phyloP scores from a whole-genome alignment of 2,888 invertebrate genomes.

The Netelia inedita region DNA sequence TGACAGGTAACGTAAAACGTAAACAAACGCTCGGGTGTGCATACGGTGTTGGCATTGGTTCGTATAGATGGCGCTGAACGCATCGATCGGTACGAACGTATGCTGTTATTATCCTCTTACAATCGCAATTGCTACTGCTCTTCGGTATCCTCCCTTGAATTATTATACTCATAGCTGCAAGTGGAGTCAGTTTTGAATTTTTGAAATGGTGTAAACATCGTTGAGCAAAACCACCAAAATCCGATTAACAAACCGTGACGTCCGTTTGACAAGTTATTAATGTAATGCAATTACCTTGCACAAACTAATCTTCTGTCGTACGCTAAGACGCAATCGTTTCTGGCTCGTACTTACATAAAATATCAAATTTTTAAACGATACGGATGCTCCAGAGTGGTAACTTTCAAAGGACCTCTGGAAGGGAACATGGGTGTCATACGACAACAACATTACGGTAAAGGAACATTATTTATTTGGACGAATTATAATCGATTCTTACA shows the following conservation, averaged over 20 bases:
- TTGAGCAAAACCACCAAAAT: no score
- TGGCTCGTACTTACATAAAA: not conserved
- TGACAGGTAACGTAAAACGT: conserved; percentile 48
- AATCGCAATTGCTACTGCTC: not conserved
- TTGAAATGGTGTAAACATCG: not conserved
- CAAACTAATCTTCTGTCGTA: not conserved
- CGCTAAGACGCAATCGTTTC: not conserved
- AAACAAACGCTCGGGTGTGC: conserved; percentile 59
- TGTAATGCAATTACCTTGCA: not conserved
- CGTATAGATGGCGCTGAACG: conserved; percentile 10
- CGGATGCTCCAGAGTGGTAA: no score
- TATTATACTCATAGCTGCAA: not conserved
- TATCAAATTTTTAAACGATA: no score
- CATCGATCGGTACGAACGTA: not conserved
- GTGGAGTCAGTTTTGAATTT: not conserved
- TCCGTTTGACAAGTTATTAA: not conserved
- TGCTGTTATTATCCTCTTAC: not conserved
- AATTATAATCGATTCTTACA: conserved; percentile 40
- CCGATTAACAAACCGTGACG: not conserved
- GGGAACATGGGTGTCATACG: not conserved
- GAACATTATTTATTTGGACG: conserved; percentile 59
- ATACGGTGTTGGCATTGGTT: not conserved
- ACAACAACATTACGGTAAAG: conserved; percentile 13
- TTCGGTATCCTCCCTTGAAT: not conserved
- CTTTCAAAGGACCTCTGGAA: no score